Conservation (phyloP, 2,113 vertebrate genomes). For the Oxyura jamaicensis region DNA sequence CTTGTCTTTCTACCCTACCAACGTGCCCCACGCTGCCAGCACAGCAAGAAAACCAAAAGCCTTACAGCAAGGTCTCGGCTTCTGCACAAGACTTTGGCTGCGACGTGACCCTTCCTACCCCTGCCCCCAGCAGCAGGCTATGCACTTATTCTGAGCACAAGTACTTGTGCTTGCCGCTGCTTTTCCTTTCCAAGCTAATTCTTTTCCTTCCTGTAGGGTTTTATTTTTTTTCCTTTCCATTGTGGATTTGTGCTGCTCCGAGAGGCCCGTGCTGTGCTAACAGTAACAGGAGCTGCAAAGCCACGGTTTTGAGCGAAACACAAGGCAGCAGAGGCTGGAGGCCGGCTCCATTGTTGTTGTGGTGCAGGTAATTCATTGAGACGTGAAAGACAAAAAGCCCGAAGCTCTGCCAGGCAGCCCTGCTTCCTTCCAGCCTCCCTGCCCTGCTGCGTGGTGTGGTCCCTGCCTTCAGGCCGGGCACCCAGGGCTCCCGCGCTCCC, state of each 20-base stretch:
- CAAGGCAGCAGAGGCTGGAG: not conserved
- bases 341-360: not conserved
- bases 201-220: conserved; percentile 51
- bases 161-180: not conserved
- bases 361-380: not conserved
- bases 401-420: not conserved
- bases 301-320: not conserved
- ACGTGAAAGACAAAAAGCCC: not conserved
- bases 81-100: accelerated
- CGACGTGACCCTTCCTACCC: not conserved
- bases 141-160: not conserved
- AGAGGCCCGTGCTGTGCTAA: not conserved
- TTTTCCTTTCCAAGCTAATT: conserved; percentile 36
- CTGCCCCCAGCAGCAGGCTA: not conserved
- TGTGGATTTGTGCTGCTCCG: not conserved
- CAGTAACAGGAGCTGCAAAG: not conserved
- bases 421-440: not conserved
- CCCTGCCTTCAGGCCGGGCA: not conserved
- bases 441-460: not conserved
- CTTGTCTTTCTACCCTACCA: accelerated
- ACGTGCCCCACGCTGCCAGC: accelerated
- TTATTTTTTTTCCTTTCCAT: not conserved
- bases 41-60: not conserved
- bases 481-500: not conserved
- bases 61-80: not conserved